Evolutionary conservation across 2,113 vertebrate species (phyloP), one percentile per base, ranked within the genome.

Genomic region (Opisthocomus hoazin): DNA sequence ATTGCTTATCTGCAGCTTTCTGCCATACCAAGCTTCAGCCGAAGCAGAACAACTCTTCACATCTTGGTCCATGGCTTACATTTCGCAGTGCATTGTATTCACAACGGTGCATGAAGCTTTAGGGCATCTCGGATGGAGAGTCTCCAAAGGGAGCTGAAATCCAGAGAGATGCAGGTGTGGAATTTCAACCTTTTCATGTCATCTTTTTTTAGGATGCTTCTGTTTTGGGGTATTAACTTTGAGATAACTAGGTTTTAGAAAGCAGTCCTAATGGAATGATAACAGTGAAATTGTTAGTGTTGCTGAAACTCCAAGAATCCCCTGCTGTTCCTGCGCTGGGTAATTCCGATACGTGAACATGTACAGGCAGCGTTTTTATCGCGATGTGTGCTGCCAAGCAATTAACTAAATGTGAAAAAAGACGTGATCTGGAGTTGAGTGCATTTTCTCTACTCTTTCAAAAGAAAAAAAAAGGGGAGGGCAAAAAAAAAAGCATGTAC

Each of bases 401-500:
- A 30, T 66, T 37, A 51, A 17, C 21, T 75, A 37, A 23, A 26
- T 27, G 34, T 71, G 74, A 46, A 89, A 73, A 83, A 86, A 50
- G 22, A 41, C 5, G 1, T 34, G 54, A 45, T 64, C 45, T 90
- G 75, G 65, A 65, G 18, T 39, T 36, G 61, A 57, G 36, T 22
- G 39, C 57, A 7, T 86, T 92, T 89, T 32, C 57, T 76, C 23
- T 57, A 0, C 9, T 43, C 37, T 71, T 53, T 50, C 27, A 51
- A 65, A 70, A 56, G 13, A 64, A 41, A 32, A 41, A 58, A 10
- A 30, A n/a, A n/a, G n/a, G n/a, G n/a, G n/a, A n/a, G n/a, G n/a
- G n/a, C n/a, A n/a, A n/a, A n/a, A 30, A 83, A 36, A 66, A 13
- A 22, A 1, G 2, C 1, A 1, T 56, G 53, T 11, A 4, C 5